phyloP scores from a whole-genome alignment of 2,888 invertebrate species.

The Eilema sororculum region DNA sequence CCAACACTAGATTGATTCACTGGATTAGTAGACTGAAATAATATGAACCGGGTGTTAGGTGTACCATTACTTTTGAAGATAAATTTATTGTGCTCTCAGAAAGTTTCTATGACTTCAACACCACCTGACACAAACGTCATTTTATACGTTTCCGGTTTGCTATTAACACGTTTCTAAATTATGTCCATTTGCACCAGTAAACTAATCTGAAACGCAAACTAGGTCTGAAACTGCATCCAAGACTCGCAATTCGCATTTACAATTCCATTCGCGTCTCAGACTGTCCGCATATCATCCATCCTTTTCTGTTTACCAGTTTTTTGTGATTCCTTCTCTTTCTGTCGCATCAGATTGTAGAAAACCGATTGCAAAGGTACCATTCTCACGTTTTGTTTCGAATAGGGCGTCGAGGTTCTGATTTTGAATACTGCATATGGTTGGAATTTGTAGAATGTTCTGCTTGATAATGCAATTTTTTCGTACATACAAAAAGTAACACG shows the following conservation, averaged over 20 bases:
- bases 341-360: constrained; percentile 76
- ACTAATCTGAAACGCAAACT: constrained; percentile 60
- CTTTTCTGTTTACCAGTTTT: constrained; percentile 51
- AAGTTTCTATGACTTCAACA: background rate
- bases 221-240: constrained; percentile 57
- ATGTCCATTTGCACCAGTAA: constrained; percentile 47
- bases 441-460: constrained; percentile 41
- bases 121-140: background rate
- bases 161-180: constrained; percentile 23
- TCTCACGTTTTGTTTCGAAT: constrained; percentile 75
- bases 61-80: background rate
- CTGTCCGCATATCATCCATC: constrained; percentile 76
- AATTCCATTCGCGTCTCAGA: constrained; percentile 76
- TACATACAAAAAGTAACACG: background rate
- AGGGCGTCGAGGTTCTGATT: constrained; percentile 67
- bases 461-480: constrained; percentile 38
- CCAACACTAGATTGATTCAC: background rate
- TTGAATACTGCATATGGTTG: constrained; percentile 59
- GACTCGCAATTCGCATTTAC: constrained; percentile 69
- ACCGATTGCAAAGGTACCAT: constrained; percentile 72
- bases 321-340: constrained; percentile 57
- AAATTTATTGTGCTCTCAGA: background rate
- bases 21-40: background rate
- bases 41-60: too few species aligned
- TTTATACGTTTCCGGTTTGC: background rate